These are phyloP conservation scores for Kryptolebias ocellatus DNA, from an alignment of 2,797 vertebrate genomes.

Conservation along the genomic window DNA sequence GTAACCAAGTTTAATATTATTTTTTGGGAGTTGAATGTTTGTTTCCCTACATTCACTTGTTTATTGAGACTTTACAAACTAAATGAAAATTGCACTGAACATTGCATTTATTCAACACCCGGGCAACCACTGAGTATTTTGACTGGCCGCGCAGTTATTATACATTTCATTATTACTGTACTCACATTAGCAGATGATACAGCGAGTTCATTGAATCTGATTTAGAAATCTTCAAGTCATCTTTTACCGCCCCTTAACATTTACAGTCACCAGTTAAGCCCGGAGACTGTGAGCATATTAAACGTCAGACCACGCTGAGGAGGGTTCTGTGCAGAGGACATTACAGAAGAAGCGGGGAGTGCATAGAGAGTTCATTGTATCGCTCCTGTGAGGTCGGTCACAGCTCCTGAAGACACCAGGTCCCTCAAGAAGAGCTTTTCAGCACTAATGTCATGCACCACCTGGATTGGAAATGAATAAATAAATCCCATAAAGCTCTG, in stretches of 20 bases:
- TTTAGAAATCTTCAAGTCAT: not conserved
- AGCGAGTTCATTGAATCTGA: constrained; percentile 5
- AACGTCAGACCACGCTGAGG: constrained; percentile 45
- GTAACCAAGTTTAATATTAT: too few species aligned
- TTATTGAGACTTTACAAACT: too few species aligned
- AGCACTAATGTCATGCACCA: constrained; percentile 81
- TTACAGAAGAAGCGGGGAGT: constrained; percentile 15
- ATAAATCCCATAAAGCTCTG: not conserved
- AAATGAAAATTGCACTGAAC: too few species aligned
- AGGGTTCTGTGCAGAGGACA: constrained; percentile 2
- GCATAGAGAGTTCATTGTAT: constrained; percentile 18
- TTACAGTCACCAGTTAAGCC: constrained; percentile 23
- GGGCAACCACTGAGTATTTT: too few species aligned
- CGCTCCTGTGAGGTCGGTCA: constrained; percentile 83
- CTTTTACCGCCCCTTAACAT: constrained; percentile 8
- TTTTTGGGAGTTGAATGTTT: too few species aligned
- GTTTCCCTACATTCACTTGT: too few species aligned
- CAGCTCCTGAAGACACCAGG: constrained; percentile 75
- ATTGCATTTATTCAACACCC: too few species aligned
- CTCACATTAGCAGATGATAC: constrained; percentile 12
- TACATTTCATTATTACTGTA: not conserved
- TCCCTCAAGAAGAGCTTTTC: constrained; percentile 83
- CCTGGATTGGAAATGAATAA: constrained; percentile 54
- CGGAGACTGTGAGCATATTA: constrained; percentile 23
- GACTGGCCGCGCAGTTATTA: too few species aligned